These are phyloP conservation scores for Scopus umbretta DNA, from an alignment of 2,113 vertebrate species.

Conservation along the genomic window DNA sequence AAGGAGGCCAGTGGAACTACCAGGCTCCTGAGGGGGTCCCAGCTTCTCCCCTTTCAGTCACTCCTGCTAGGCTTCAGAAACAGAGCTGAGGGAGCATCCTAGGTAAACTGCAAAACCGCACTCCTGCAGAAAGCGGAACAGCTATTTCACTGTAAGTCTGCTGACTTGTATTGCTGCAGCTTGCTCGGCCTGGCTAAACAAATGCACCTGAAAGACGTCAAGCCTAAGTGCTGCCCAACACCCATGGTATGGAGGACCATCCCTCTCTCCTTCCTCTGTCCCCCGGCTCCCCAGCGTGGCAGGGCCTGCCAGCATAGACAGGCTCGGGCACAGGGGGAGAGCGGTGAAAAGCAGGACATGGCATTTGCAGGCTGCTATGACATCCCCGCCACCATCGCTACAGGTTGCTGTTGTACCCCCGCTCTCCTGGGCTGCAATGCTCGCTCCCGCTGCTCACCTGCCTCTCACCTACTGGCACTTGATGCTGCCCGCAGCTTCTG, in stretches of 20 bases:
- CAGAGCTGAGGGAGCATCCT: not conserved
- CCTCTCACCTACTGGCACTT: not conserved
- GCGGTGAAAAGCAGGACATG: rapidly evolving
- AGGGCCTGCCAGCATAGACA: rapidly evolving
- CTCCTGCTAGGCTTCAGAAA: not conserved
- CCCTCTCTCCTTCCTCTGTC: not conserved
- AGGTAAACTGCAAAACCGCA: not conserved
- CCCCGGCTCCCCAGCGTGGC: rapidly evolving
- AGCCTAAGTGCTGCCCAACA: rapidly evolving
- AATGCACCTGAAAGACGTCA: not conserved
- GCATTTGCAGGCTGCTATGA: rapidly evolving
- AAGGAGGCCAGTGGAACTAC: not conserved
- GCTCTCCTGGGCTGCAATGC: not conserved
- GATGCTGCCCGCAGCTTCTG: not conserved
- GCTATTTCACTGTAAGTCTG: not conserved
- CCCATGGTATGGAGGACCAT: rapidly evolving
- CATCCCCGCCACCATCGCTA: rapidly evolving
- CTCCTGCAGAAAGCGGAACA: rapidly evolving
- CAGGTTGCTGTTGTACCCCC: rapidly evolving
- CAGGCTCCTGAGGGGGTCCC: not conserved
- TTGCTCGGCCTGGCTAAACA: not conserved
- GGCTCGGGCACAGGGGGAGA: not conserved
- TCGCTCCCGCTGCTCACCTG: not conserved
- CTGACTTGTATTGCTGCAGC: not conserved
- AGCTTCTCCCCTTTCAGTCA: not conserved